A percentile compares a stretch with the other conserved stretches of the same genome.
These are phyloP conservation scores for Spialia ferax DNA, from an alignment of 2,888 invertebrate genomes.

Conservation along the genomic window DNA sequence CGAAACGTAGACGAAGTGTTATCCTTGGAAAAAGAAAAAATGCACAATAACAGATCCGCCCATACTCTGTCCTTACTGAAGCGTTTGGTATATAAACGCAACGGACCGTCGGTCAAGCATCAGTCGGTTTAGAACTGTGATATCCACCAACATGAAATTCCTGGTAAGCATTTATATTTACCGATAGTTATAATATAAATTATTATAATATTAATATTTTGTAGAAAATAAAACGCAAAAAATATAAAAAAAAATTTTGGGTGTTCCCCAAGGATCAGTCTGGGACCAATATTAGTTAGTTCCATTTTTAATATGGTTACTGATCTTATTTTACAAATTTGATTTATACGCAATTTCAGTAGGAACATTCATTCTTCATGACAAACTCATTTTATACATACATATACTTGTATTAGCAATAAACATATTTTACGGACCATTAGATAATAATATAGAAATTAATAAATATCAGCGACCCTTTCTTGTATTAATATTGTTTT, in stretches of 20 bases:
- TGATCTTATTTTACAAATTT: background rate
- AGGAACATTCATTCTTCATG: too few relatives aligned
- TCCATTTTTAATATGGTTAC: background rate
- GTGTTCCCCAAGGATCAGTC: conserved; percentile 18
- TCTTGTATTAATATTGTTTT: too few relatives aligned
- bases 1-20: conserved; percentile 48
- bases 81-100: conserved; percentile 60
- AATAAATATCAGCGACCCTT: too few relatives aligned
- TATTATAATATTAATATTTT: background rate
- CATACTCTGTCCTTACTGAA: conserved; percentile 43
- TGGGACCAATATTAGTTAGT: background rate
- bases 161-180: conserved; percentile 61
- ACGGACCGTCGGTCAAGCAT: conserved; percentile 55
- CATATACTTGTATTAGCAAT: too few relatives aligned
- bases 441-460: too few relatives aligned
- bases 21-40: conserved; percentile 64
- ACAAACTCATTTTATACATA: too few relatives aligned
- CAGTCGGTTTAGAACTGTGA: conserved; percentile 62
- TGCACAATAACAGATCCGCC: conserved; percentile 51
- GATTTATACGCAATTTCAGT: background rate
- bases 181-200: background rate
- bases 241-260: too few relatives aligned
- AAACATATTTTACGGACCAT: too few relatives aligned
- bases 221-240: too few relatives aligned
- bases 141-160: conserved; percentile 70